Base-by-base conservation (phyloP, 1,140 invertebrate species). In the Oscheius sp. region DNA sequence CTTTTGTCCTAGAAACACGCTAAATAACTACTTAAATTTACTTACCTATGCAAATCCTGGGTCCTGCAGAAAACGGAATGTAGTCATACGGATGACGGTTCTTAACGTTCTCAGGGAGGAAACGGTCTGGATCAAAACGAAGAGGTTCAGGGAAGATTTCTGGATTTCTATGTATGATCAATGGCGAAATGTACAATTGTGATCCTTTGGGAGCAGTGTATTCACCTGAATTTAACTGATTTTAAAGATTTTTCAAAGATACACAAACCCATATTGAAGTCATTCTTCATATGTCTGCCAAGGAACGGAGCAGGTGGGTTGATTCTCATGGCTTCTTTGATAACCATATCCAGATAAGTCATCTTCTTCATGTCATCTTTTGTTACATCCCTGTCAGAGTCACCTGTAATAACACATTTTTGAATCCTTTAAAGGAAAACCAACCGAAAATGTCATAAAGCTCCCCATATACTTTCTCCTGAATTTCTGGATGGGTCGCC, bases 101-200 rank as follows among this genome's bases (percentile, higher is more conserved):
- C 26, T 76, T 55, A 63, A 89, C 89, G 71, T 89, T 90, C 84
- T 95, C 93, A 0, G 91, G 90, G 46, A 93, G 86, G 87, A 96
- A 97, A 81, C 94, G 91, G 75, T 96, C 93, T 0, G 94, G 94
- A 86, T 95, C 88, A 84, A 94, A 97, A 64, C 86, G 88, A 35
- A 91, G 88, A 0, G 94, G 91, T 82, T 96, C 91, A 0, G 91
- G 89, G 84, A 91, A 96, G 28, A 80, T 82, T 59, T 89, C 88
- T 71, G 34, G 62, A 71, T 85, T 73, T 13, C 77, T 23, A 49
- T 82, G 81, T 15, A 92, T 83, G 77, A 88, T 70, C 36, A 80
- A 76, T 0, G 85, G 78, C 4, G 82, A 63, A 13, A 86, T 75
- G 26, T 81, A 64, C n/a, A 79, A 78, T 2, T 80, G 82, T 3